Conservation (phyloP, 1,140 invertebrate species). For the Aphelinus atriplicis region DNA sequence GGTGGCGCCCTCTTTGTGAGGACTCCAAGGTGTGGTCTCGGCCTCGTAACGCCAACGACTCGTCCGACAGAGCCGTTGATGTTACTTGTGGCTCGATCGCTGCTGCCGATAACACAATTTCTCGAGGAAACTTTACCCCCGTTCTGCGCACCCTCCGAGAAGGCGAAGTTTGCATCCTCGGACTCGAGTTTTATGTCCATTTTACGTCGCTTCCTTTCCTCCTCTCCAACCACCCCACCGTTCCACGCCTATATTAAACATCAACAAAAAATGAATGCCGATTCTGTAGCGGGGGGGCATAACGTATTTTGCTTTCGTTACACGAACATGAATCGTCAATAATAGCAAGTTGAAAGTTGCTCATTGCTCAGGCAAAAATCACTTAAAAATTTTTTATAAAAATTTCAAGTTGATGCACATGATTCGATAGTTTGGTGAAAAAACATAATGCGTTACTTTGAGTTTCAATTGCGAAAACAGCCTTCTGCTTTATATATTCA, state of each 20-base stretch:
- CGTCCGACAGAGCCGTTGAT: slow-evolving; percentile 45
- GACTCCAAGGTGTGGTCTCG: slow-evolving; percentile 55
- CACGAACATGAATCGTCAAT: too few relatives aligned
- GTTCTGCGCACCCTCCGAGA: slow-evolving; percentile 53
- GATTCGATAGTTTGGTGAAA: too few relatives aligned
- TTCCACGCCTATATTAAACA: slow-evolving; percentile 55
- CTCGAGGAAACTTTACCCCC: slow-evolving; percentile 46
- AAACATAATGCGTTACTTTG: too few relatives aligned
- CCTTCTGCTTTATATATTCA: too few relatives aligned
- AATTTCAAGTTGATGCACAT: too few relatives aligned
- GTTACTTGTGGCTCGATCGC: slow-evolving; percentile 39
- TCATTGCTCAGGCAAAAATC: too few relatives aligned
- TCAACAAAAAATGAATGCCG: not conserved
- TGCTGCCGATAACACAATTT: slow-evolving; percentile 45
- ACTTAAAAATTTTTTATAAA: too few relatives aligned
- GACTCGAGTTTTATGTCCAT: slow-evolving; percentile 75
- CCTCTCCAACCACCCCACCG: slow-evolving; percentile 50
- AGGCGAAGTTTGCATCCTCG: slow-evolving; percentile 72
- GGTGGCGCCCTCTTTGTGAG: slow-evolving; percentile 53
- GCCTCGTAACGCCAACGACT: slow-evolving; percentile 55
- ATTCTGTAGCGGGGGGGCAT: too few relatives aligned
- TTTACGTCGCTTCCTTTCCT: slow-evolving; percentile 70
- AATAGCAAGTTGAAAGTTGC: too few relatives aligned
- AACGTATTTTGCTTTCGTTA: too few relatives aligned
- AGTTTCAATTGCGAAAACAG: too few relatives aligned